These are phyloP conservation scores for Drosophila punjabiensis DNA, from an alignment of 1,140 invertebrate species.

Conservation along the genomic window DNA sequence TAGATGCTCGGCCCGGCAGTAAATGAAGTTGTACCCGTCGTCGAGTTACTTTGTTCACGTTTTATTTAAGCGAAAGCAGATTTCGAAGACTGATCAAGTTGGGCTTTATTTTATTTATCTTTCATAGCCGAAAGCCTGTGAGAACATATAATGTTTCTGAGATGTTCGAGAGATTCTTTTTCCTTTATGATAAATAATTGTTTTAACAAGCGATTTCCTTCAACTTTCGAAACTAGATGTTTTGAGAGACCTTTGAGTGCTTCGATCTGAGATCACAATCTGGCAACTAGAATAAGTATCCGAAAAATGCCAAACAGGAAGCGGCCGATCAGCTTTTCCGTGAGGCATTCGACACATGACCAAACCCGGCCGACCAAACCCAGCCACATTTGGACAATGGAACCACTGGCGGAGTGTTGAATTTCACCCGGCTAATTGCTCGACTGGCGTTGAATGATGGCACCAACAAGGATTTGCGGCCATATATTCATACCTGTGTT, in stretches of 20 bases:
- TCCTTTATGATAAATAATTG: neutral
- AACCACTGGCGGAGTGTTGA: constrained; percentile 75
- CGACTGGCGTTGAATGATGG: constrained; percentile 41
- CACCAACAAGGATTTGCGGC: constrained; percentile 64
- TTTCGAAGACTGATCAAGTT: neutral
- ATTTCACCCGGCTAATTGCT: constrained; percentile 80
- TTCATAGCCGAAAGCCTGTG: neutral
- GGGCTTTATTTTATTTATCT: neutral
- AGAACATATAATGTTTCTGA: neutral
- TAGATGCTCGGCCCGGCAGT: constrained; percentile 30
- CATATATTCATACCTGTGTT: constrained; percentile 45
- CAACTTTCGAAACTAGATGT: neutral
- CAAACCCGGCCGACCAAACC: constrained; percentile 56
- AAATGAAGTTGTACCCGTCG: constrained; percentile 49
- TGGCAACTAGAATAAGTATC: constrained; percentile 21
- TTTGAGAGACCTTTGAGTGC: neutral
- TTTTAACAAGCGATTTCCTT: constrained; percentile 3
- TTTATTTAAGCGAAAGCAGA: neutral
- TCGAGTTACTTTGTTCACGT: constrained; percentile 16
- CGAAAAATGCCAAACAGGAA: constrained; percentile 46
- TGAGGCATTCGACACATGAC: constrained; percentile 57
- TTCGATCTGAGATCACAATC: neutral
- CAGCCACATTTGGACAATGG: constrained; percentile 73
- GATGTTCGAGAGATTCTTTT: neutral
- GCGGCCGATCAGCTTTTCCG: constrained; percentile 57